Conservation (phyloP, 2,113 vertebrate genomes). For the Lophius piscatorius region DNA sequence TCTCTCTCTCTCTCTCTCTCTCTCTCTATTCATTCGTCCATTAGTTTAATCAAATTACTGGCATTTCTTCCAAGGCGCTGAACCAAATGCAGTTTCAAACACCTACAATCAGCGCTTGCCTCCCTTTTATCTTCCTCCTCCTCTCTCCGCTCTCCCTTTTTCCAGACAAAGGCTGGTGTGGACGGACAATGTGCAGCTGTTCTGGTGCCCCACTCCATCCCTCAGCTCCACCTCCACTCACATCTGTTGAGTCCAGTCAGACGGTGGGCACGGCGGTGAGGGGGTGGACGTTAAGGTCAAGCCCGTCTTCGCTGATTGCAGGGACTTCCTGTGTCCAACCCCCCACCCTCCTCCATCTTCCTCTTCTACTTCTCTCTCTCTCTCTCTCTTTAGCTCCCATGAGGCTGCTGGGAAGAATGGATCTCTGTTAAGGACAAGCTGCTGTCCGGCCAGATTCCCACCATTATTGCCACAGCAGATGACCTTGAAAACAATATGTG, state of each 20-base stretch:
- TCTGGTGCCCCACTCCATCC: slow-evolving; percentile 15
- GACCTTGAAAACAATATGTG: slow-evolving; percentile 6
- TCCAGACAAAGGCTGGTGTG: slow-evolving; percentile 47
- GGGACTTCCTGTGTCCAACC: slow-evolving; percentile 64
- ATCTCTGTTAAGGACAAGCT: slow-evolving; percentile 57
- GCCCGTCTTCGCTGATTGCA: slow-evolving; percentile 65
- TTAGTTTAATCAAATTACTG: slow-evolving; percentile 40
- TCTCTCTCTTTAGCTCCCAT: slow-evolving; percentile 36
- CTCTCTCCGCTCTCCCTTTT: background rate
- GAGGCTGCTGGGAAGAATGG: slow-evolving; percentile 59
- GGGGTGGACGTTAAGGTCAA: slow-evolving; percentile 65
- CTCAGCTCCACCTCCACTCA: slow-evolving; percentile 55
- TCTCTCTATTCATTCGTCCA: slow-evolving; percentile 22
- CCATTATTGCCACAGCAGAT: slow-evolving; percentile 32
- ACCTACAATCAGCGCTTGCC: slow-evolving; percentile 12
- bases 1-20: background rate
- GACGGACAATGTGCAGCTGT: slow-evolving; percentile 72
- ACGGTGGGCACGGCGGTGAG: slow-evolving; percentile 36
- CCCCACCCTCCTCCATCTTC: background rate
- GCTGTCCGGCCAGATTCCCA: slow-evolving; percentile 59
- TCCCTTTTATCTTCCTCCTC: slow-evolving; percentile 5
- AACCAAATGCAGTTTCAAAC: slow-evolving; percentile 41
- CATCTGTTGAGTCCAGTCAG: slow-evolving; percentile 72
- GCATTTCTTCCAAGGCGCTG: slow-evolving; percentile 33
- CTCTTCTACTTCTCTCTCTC: slow-evolving; percentile 16